A percentile compares a stretch with the other conserved stretches of the same genome.
These are phyloP conservation scores for Amphilophus citrinellus DNA, from an alignment of 2,113 vertebrate species.

Conservation along the genomic window DNA sequence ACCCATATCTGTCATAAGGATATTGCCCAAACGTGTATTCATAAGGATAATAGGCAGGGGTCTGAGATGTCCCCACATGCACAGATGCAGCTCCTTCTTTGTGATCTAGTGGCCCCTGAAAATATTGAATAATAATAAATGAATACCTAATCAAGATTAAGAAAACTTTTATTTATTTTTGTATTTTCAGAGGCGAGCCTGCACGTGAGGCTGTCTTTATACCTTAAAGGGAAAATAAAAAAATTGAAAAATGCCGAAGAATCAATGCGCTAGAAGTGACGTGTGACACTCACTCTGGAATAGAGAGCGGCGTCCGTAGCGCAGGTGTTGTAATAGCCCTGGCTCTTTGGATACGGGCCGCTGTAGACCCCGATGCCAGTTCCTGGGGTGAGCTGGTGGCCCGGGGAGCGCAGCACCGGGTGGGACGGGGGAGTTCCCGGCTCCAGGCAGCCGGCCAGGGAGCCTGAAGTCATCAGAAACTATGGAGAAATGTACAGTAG, in stretches of 20 bases:
- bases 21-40: constrained; percentile 92
- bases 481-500: constrained; percentile 47
- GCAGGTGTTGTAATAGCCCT: constrained; percentile 90
- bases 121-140: constrained; percentile 15
- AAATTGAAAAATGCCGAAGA: neutral
- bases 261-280: neutral
- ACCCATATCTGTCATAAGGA: constrained; percentile 91
- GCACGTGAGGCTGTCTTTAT: neutral
- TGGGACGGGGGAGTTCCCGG: constrained; percentile 85
- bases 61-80: constrained; percentile 85
- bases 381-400: constrained; percentile 89
- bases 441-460: constrained; percentile 90
- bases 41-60: constrained; percentile 89
- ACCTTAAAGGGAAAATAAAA: neutral
- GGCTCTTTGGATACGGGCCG: constrained; percentile 86
- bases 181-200: neutral
- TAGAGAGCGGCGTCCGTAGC: constrained; percentile 90
- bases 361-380: constrained; percentile 89
- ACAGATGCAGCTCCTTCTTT: constrained; percentile 87
- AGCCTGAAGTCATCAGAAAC: constrained; percentile 92
- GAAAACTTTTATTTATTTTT: neutral
- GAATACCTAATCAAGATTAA: neutral
- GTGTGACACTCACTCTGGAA: constrained; percentile 84
- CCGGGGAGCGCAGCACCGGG: constrained; percentile 89
- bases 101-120: constrained; percentile 87